Conservation (phyloP, 1,140 invertebrate species). For the Tetramorium parvispinum region DNA sequence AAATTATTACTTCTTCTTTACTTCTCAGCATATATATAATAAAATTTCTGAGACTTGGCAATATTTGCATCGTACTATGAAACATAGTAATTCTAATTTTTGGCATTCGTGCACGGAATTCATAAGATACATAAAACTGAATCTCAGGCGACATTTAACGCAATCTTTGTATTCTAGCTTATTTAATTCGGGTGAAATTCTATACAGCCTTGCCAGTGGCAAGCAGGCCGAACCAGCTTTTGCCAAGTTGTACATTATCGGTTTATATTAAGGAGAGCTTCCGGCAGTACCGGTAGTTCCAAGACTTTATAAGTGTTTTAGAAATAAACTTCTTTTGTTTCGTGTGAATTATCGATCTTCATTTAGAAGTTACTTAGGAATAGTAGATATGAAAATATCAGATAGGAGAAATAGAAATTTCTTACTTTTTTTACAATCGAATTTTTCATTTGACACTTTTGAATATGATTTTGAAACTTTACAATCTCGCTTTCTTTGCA, state of each 20-base stretch:
- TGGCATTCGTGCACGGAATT: slow-evolving; percentile 29
- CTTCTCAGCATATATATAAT: background rate
- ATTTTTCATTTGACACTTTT: slow-evolving; percentile 41
- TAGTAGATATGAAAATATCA: background rate
- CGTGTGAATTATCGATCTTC: slow-evolving; percentile 54
- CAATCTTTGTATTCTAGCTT: slow-evolving; percentile 34
- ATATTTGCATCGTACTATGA: background rate
- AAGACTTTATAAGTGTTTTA: slow-evolving; percentile 47
- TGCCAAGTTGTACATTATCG: slow-evolving; percentile 66
- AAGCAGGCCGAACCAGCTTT: slow-evolving; percentile 19
- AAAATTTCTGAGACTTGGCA: slow-evolving; percentile 28
- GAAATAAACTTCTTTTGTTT: slow-evolving; percentile 27
- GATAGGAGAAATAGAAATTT: background rate
- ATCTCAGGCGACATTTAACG: slow-evolving; percentile 43
- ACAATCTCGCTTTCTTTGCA: background rate
- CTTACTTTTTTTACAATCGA: background rate
- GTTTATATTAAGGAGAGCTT: slow-evolving; percentile 43
- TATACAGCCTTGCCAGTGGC: background rate
- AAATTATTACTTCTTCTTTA: background rate
- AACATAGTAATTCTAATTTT: slow-evolving; percentile 18
- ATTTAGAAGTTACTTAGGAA: slow-evolving; percentile 48
- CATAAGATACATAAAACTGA: slow-evolving; percentile 13
- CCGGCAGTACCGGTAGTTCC: background rate
- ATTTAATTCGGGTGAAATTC: slow-evolving; percentile 58
- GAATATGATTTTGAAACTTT: background rate